phyloP scores from a whole-genome alignment of 2,113 vertebrate genomes.

The Ciconia maguari region DNA sequence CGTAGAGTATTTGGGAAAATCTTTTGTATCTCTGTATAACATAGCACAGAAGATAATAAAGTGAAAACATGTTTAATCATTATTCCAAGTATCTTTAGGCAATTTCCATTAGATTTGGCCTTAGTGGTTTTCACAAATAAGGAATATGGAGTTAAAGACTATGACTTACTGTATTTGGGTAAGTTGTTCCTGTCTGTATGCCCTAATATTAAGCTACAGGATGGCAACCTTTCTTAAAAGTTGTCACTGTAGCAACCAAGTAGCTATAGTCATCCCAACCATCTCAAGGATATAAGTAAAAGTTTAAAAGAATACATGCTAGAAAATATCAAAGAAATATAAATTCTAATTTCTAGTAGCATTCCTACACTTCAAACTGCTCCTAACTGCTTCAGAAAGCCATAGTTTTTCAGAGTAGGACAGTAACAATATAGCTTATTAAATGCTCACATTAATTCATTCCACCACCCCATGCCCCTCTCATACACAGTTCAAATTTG shows the following conservation, averaged over 20 bases:
- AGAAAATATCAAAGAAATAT: background rate
- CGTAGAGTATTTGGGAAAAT: accelerated
- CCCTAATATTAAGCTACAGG: background rate
- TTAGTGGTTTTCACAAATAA: background rate
- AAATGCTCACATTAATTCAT: constrained; percentile 35
- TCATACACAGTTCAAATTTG: constrained; percentile 29
- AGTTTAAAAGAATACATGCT: background rate
- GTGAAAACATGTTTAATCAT: background rate
- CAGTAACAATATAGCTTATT: constrained; percentile 25
- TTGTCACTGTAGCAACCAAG: background rate
- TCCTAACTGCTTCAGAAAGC: background rate
- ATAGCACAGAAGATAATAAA: background rate
- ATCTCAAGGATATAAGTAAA: background rate
- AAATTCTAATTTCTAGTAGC: background rate
- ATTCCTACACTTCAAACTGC: background rate
- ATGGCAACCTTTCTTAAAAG: background rate
- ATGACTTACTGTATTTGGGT: background rate
- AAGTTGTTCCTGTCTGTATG: background rate
- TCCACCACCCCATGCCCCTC: background rate
- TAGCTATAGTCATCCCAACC: background rate
- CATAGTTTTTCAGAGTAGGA: background rate
- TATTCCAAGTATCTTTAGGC: background rate
- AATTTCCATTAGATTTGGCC: background rate
- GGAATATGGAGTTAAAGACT: background rate
- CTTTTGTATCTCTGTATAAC: background rate